These are phyloP conservation scores for Synanthedon formicaeformis DNA, from an alignment of 2,888 invertebrate species.

Conservation along the genomic window DNA sequence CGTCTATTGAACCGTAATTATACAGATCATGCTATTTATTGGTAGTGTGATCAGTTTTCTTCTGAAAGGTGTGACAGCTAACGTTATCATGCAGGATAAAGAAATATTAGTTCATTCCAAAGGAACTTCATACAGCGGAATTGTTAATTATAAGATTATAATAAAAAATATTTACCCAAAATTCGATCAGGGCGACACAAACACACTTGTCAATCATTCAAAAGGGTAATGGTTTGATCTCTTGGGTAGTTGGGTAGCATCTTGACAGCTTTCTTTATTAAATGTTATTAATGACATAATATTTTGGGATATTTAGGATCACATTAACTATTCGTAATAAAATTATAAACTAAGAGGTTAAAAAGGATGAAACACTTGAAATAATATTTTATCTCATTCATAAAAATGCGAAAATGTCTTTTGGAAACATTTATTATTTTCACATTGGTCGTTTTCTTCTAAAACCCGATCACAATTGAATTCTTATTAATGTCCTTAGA, in stretches of 20 bases:
- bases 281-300: background rate
- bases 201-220: constrained; percentile 55
- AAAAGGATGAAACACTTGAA: background rate
- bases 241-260: constrained; percentile 52
- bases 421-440: constrained; percentile 64
- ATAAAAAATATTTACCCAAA: constrained; percentile 67
- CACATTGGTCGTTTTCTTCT: constrained; percentile 60
- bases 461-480: constrained; percentile 54
- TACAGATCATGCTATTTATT: constrained; percentile 46
- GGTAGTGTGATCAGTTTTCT: constrained; percentile 28
- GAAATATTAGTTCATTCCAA: constrained; percentile 60
- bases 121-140: constrained; percentile 53
- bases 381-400: too few species aligned
- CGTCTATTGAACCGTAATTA: constrained; percentile 1
- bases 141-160: constrained; percentile 51
- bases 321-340: too few species aligned
- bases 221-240: constrained; percentile 32
- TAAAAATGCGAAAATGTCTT: constrained; percentile 19
- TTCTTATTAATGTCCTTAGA: constrained; percentile 17
- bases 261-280: constrained; percentile 65
- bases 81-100: constrained; percentile 39
- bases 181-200: constrained; percentile 64
- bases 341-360: background rate
- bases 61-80: constrained; percentile 42
- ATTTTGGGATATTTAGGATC: too few species aligned